Percentiles rank a stretch among this genome's conserved stretches.
phyloP scores from a whole-genome alignment of 92 coral and sea anemone genomes.

The Actinostola sp. region DNA sequence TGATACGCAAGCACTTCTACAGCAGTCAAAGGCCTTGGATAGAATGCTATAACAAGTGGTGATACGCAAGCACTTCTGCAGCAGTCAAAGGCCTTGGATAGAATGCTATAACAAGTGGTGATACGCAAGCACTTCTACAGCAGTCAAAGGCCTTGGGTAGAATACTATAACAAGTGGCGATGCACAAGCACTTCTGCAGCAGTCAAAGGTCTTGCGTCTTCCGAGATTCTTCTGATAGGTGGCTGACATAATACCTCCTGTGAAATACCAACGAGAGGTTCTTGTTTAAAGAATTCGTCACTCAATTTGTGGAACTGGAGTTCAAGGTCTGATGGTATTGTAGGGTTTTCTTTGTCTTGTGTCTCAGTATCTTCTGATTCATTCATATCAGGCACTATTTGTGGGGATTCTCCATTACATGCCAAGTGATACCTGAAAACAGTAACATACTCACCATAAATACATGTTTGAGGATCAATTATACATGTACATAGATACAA shows the following conservation, averaged over 20 bases:
- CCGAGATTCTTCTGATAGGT: conserved; percentile 83
- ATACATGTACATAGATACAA: no score
- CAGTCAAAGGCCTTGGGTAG: no score
- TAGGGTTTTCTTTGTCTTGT: conserved; percentile 21
- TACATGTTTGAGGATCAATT: neutral
- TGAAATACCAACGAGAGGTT: conserved; percentile 63
- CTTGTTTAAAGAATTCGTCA: conserved; percentile 67
- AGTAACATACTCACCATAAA: neutral
- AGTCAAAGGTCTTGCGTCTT: conserved; percentile 90
- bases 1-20: no score
- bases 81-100: no score
- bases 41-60: no score
- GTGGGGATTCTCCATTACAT: conserved; percentile 77
- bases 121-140: no score
- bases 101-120: no score
- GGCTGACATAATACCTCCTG: conserved; percentile 80
- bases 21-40: no score
- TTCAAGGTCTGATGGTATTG: conserved; percentile 71
- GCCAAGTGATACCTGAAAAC: conserved; percentile 81
- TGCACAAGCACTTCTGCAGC: conserved; percentile 91
- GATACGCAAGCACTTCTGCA: no score
- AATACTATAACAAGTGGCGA: conserved; percentile 85
- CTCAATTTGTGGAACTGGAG: conserved; percentile 72
- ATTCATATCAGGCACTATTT: conserved; percentile 88
- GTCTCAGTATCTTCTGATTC: conserved; percentile 34